phyloP scores from a whole-genome alignment of 2,888 invertebrate genomes.

The Dryobotodes eremita region DNA sequence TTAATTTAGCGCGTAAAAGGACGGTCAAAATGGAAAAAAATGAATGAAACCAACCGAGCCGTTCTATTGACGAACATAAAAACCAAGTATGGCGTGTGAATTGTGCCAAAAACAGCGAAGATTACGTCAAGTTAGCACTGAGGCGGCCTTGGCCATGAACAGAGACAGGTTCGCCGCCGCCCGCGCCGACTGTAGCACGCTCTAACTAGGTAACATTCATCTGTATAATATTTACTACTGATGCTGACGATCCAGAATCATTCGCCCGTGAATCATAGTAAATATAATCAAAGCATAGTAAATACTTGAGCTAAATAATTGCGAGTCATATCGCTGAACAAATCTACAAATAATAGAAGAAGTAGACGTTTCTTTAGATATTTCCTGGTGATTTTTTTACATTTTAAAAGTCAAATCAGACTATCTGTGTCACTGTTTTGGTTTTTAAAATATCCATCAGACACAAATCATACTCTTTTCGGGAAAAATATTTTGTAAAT shows the following conservation, averaged over 20 bases:
- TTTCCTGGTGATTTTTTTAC: background rate
- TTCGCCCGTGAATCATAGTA: conserved; percentile 42
- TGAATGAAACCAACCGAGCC: conserved; percentile 18
- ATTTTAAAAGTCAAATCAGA: conserved; percentile 31
- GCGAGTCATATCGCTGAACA: background rate
- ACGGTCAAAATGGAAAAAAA: conserved; percentile 14
- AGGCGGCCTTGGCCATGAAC: conserved; percentile 68
- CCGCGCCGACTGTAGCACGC: conserved; percentile 20
- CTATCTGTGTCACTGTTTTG: conserved; percentile 14
- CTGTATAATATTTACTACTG: conserved; percentile 27
- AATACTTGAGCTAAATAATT: conserved; percentile 21
- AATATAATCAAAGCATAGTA: conserved; percentile 42
- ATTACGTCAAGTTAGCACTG: conserved; percentile 63
- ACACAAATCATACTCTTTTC: conserved; percentile 6
- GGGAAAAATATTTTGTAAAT: conserved; percentile 11
- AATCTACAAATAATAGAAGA: conserved; percentile 7
- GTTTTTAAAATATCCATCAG: conserved; percentile 6
- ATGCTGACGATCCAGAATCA: conserved; percentile 16
- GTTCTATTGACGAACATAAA: conserved; percentile 35
- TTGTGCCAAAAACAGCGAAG: conserved; percentile 63
- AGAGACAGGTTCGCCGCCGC: conserved; percentile 52
- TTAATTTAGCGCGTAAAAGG: conserved; percentile 11
- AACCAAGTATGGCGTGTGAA: conserved; percentile 56
- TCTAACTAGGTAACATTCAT: conserved; percentile 37
- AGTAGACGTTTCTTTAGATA: background rate